Evolutionary conservation across 1,140 invertebrate species (phyloP).

Genomic region (Papilio xuthus): DNA sequence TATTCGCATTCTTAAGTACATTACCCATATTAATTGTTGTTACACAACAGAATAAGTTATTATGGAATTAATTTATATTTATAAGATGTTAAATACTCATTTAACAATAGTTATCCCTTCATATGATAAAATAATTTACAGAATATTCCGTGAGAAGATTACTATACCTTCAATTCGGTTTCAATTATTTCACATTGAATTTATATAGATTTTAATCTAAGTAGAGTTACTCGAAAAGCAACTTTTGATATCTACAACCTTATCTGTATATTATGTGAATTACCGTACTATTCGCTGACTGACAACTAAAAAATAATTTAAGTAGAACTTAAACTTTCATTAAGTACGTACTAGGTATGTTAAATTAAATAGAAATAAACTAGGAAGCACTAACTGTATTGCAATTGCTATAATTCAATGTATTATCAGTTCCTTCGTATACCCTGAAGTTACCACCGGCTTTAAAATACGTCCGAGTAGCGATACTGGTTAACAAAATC

Average conservation of each 20-base stretch:
- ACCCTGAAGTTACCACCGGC: not conserved
- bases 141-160: too few relatives aligned
- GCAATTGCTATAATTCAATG: not conserved
- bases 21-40: conserved; percentile 13
- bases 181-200: too few relatives aligned
- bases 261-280: too few relatives aligned
- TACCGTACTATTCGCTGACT: too few relatives aligned
- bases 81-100: not conserved
- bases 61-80: not conserved
- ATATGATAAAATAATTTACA: not conserved
- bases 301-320: too few relatives aligned
- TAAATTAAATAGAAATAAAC: not conserved
- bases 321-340: too few relatives aligned
- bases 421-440: not conserved
- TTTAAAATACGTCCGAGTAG: not conserved
- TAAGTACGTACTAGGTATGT: not conserved
- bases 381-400: not conserved
- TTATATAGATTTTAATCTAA: too few relatives aligned
- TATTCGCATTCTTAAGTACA: conserved; percentile 24
- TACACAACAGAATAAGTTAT: not conserved
- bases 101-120: not conserved
- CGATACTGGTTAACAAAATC: conserved; percentile 9
- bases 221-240: too few relatives aligned
- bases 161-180: too few relatives aligned
- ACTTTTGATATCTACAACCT: too few relatives aligned